Conservation (phyloP, 2,888 invertebrate genomes). For the Deilephila porcellus region DNA sequence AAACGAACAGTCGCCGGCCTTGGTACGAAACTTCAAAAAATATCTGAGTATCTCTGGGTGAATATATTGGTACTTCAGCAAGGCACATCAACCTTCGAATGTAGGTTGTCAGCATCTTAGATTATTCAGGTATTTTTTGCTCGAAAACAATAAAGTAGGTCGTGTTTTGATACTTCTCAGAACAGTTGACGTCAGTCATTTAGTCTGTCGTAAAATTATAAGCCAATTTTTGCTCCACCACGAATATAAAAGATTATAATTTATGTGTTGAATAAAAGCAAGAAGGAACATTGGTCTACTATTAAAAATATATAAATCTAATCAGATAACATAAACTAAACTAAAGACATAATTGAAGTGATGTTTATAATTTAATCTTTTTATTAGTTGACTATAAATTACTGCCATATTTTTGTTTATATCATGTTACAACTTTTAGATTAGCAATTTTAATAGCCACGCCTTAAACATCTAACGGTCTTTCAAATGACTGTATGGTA, state of each 20-base stretch:
- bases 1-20: slow-evolving; percentile 20
- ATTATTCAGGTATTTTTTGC: too few species aligned
- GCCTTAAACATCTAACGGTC: not conserved
- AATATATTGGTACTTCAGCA: not conserved
- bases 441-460: slow-evolving; percentile 1
- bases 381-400: not conserved
- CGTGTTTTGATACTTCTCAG: too few species aligned
- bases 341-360: not conserved
- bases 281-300: too few species aligned
- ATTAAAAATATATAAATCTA: too few species aligned
- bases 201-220: too few species aligned
- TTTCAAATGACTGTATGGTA: not conserved
- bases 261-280: too few species aligned
- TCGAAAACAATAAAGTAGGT: too few species aligned
- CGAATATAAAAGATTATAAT: too few species aligned
- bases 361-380: not conserved
- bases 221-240: too few species aligned
- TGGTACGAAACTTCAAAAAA: slow-evolving; percentile 25
- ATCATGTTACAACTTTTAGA: not conserved
- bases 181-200: too few species aligned
- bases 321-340: too few species aligned
- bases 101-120: not conserved
- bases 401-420: not conserved
- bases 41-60: slow-evolving; percentile 4
- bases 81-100: not conserved